phyloP scores from a whole-genome alignment of 2,888 invertebrate genomes.

The Drosophila rubida region DNA sequence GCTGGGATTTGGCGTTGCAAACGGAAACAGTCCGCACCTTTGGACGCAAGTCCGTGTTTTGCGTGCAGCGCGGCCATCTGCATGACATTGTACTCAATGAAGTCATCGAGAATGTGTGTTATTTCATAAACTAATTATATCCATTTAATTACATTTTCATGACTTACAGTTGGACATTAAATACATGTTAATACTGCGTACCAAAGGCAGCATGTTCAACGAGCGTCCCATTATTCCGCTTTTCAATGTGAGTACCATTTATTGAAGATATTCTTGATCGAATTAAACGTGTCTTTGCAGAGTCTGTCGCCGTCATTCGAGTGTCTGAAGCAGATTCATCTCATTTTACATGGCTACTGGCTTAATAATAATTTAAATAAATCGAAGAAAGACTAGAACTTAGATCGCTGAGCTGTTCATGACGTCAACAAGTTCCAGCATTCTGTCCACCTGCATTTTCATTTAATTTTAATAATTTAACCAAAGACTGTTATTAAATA shows the following conservation, averaged over 20 bases:
- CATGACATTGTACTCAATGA: slow-evolving; percentile 85
- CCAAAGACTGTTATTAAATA: slow-evolving; percentile 29
- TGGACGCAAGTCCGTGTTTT: slow-evolving; percentile 74
- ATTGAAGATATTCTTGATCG: background rate
- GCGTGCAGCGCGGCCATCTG: slow-evolving; percentile 82
- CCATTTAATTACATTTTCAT: slow-evolving; percentile 8
- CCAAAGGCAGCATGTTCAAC: slow-evolving; percentile 80
- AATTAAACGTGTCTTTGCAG: slow-evolving; percentile 60
- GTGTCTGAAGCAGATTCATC: slow-evolving; percentile 83
- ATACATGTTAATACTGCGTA: slow-evolving; percentile 83
- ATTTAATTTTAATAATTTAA: slow-evolving; percentile 1
- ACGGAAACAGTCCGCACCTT: slow-evolving; percentile 80
- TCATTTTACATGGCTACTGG: slow-evolving; percentile 63
- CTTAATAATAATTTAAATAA: slow-evolving; percentile 41
- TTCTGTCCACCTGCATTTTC: slow-evolving; percentile 53
- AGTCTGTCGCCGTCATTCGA: slow-evolving; percentile 82
- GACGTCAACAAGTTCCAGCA: slow-evolving; percentile 51
- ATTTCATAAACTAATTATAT: background rate
- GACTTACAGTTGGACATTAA: slow-evolving; percentile 83
- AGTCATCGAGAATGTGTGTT: slow-evolving; percentile 84
- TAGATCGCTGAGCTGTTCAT: slow-evolving; percentile 38
- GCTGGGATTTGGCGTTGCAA: slow-evolving; percentile 84
- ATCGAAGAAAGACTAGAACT: background rate
- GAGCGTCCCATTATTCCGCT: slow-evolving; percentile 83
- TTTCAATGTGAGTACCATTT: slow-evolving; percentile 77